Base-by-base conservation (phyloP, 2,888 invertebrate genomes). In the Glaucopsyche alexis region DNA sequence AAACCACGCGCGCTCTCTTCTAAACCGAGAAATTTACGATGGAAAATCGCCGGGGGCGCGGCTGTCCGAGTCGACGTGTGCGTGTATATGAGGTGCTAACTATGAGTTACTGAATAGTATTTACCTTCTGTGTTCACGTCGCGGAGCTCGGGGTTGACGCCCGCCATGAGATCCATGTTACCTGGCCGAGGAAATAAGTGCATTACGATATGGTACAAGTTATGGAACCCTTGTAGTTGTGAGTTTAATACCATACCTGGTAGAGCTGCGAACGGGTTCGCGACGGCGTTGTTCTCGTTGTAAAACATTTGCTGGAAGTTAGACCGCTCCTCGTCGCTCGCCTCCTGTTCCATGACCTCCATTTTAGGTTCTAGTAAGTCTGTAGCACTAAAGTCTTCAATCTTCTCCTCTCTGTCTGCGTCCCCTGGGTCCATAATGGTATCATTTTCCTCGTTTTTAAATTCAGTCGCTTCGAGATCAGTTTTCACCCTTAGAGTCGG, bases 331-430 rank as follows among this genome's bases (percentile, higher is more conserved):
- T 95, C 95, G 82, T 96, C 96, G 83, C 95, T 96, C 77, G 94
- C 94, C 87, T 93, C 93, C 76, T 91, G 96, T 86, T 96, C 96
- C 83, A 95, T 95, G 79, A 95, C 93, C 92, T 96, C 96, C 89
- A 95, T 91, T 93, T 96, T 96, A 81, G 96, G 95, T 93, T 95
- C 93, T 78, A 93, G 83, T 79, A 93, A 87, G 82, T 93, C 93
- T 52, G 91, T 85, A 77, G 90, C 92, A 77, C 85, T 90, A 79
- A 91, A 90, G 73, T 92, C 93, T 80, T 89, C 91, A 80, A 87
- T 85, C 80, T 90, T 90, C 74, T 90, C 91, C 77, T 83, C 83
- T 77, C 86, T 85, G 73, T 91, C 91, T 71, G 86, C 79, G 80
- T 91, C 93, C 76, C 90, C 91, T 70, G 91, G 90, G 76, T 93